Percentiles rank a stretch among this genome's conserved stretches.
Conservation (phyloP, 2,888 invertebrate genomes). For the Lochmaea capreae region DNA sequence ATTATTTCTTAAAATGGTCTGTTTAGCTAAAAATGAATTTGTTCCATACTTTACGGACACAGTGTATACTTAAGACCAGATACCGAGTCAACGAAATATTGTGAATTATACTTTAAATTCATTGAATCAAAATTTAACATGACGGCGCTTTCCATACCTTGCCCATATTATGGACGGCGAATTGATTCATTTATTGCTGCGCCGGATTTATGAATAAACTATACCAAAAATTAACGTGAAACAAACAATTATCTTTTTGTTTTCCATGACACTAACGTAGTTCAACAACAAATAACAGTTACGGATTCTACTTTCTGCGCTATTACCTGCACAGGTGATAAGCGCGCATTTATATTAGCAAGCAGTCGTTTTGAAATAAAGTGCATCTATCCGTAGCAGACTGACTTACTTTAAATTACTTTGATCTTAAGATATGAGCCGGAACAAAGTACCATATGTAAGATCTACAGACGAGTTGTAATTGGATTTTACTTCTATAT, state of each 20-base stretch:
- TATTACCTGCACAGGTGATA: background rate
- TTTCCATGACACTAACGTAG: background rate
- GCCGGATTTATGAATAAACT: background rate
- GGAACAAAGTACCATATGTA: slow-evolving; percentile 14
- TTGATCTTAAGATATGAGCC: slow-evolving; percentile 15
- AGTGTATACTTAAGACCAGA: no score
- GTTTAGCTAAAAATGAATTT: no score
- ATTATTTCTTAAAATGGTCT: no score
- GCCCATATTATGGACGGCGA: no score
- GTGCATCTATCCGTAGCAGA: background rate
- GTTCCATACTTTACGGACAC: no score
- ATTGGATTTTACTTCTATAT: slow-evolving; percentile 3
- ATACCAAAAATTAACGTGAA: background rate
- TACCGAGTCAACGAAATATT: no score
- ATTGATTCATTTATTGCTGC: no score
- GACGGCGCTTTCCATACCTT: no score
- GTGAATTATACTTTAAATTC: no score
- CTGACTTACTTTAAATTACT: slow-evolving; percentile 17
- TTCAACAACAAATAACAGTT: background rate
- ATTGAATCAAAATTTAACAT: no score
- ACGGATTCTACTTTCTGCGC: background rate
- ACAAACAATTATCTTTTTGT: no score
- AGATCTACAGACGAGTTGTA: background rate
- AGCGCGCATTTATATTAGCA: background rate
- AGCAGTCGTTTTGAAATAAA: background rate